phyloP scores from a whole-genome alignment of 2,888 invertebrate species.

The Horisme vitalbata region DNA sequence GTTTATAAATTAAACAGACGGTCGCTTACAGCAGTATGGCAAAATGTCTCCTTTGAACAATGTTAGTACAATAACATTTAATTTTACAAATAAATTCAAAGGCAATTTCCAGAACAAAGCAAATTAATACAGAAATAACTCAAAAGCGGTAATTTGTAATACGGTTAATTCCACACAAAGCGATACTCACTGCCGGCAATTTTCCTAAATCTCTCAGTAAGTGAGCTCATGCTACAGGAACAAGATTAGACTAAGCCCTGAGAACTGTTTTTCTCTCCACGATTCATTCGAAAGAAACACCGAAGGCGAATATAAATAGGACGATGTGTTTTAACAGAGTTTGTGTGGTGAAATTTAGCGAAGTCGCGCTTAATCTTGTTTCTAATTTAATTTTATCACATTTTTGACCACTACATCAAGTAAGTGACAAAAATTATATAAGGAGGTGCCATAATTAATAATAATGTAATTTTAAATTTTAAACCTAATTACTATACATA shows the following conservation, averaged over 20 bases:
- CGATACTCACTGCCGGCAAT: slow-evolving; percentile 48
- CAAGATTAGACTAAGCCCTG: slow-evolving; percentile 61
- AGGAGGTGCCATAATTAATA: no score
- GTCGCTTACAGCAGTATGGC: not conserved
- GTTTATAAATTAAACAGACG: slow-evolving; percentile 1
- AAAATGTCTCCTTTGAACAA: slow-evolving; percentile 15
- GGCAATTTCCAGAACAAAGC: slow-evolving; percentile 22
- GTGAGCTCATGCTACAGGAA: slow-evolving; percentile 57
- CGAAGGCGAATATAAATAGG: not conserved
- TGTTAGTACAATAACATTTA: slow-evolving; percentile 17
- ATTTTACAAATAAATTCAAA: slow-evolving; percentile 18
- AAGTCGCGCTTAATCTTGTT: not conserved
- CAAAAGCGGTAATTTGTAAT: slow-evolving; percentile 27
- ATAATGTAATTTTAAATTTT: no score
- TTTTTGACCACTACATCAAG: no score
- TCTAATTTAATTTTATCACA: no score
- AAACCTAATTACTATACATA: no score
- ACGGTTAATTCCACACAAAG: slow-evolving; percentile 35
- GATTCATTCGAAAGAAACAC: slow-evolving; percentile 48
- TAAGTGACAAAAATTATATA: no score
- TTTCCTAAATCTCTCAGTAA: slow-evolving; percentile 58
- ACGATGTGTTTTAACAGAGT: not conserved
- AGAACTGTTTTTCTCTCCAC: slow-evolving; percentile 60
- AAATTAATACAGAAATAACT: slow-evolving; percentile 24
- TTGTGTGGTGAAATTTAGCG: not conserved